Evolutionary conservation across 1,140 invertebrate genomes (phyloP).

Genomic region (Neodiprion lecontei): DNA sequence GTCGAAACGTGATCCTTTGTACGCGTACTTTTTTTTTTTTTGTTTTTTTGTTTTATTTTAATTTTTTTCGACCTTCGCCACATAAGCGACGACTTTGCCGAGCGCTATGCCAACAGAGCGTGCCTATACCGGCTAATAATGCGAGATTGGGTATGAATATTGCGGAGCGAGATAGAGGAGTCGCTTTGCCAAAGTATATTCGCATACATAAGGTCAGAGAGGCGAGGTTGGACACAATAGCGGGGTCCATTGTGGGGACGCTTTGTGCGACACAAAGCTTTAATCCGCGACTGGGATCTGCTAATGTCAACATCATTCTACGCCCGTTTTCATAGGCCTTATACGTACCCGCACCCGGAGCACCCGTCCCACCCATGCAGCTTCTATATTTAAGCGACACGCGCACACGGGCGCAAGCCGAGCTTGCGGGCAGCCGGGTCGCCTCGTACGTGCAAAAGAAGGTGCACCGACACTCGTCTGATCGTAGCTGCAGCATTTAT

Average conservation of each 20-base stretch:
- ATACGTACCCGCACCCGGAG: not conserved
- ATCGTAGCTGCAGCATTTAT: not conserved
- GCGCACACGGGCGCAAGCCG: not conserved
- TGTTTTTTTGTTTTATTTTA: too few relatives aligned
- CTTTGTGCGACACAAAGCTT: constrained; percentile 55
- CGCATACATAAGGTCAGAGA: not conserved
- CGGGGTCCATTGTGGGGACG: constrained; percentile 15
- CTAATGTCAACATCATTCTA: constrained; percentile 56
- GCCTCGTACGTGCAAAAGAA: too few relatives aligned
- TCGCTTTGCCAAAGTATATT: too few relatives aligned
- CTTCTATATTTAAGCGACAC: constrained; percentile 9
- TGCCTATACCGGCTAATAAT: not conserved
- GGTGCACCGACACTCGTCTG: not conserved
- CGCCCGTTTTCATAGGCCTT: constrained; percentile 25
- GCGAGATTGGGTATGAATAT: constrained; percentile 2
- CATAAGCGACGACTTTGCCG: too few relatives aligned
- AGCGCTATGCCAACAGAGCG: too few relatives aligned
- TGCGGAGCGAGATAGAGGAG: not conserved
- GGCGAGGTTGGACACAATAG: not conserved
- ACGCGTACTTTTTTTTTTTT: too few relatives aligned
- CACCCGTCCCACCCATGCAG: not conserved
- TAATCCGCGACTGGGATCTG: constrained; percentile 55
- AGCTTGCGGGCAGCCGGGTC: too few relatives aligned
- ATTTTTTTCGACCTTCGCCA: too few relatives aligned
- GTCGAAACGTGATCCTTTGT: too few relatives aligned